Evolutionary conservation across 1,140 invertebrate species (phyloP).

Genomic region (Drosophila prosaltans): DNA sequence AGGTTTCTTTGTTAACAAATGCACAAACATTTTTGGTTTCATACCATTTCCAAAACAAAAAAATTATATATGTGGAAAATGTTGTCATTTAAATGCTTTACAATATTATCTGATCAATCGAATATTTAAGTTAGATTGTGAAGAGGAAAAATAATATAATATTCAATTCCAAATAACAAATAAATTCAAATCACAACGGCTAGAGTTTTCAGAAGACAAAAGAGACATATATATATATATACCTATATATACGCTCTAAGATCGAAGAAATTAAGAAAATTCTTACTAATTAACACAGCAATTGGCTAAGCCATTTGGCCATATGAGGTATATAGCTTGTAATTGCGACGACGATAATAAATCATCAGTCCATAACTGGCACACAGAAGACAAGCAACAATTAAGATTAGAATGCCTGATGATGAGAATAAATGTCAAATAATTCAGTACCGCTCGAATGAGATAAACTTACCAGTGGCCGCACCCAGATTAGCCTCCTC

Average conservation of each 20-base stretch:
- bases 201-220: slow-evolving; percentile 13
- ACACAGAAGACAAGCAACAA: slow-evolving; percentile 58
- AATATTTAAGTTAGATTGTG: neutral
- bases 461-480: slow-evolving; percentile 63
- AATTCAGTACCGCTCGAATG: neutral
- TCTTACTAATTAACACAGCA: slow-evolving; percentile 5
- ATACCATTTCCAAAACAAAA: slow-evolving; percentile 12
- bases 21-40: slow-evolving; percentile 12
- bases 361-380: slow-evolving; percentile 72
- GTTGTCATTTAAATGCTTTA: slow-evolving; percentile 27
- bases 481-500: slow-evolving; percentile 77
- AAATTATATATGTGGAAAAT: slow-evolving; percentile 5
- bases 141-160: neutral
- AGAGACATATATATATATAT: neutral
- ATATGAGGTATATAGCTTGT: slow-evolving; percentile 63
- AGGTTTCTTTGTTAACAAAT: slow-evolving; percentile 20
- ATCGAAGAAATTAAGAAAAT: slow-evolving; percentile 11
- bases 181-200: slow-evolving; percentile 19
- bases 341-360: slow-evolving; percentile 75
- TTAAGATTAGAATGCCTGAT: slow-evolving; percentile 72
- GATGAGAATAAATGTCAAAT: neutral
- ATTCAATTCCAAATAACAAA: slow-evolving; percentile 2
- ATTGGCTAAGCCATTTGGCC: slow-evolving; percentile 70
- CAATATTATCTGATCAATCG: slow-evolving; percentile 6
- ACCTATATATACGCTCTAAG: neutral